Percentiles rank a stretch among this genome's conserved stretches.
phyloP scores from a whole-genome alignment of 2,888 invertebrate species.

The Dryocosmus kuriphilus region DNA sequence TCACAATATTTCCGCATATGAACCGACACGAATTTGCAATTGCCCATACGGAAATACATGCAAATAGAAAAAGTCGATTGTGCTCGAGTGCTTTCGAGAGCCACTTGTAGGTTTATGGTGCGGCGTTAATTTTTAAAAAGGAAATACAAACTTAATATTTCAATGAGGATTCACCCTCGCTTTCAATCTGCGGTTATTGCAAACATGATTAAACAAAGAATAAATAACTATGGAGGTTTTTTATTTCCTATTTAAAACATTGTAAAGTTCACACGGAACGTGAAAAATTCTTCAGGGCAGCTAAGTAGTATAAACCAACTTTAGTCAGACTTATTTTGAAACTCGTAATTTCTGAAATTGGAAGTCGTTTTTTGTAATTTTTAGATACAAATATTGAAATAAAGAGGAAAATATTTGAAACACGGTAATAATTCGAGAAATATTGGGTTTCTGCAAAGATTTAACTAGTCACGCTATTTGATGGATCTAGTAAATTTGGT shows the following conservation, averaged over 20 bases:
- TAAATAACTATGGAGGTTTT: too few species aligned
- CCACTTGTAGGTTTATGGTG: slow-evolving; percentile 6
- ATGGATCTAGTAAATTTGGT: too few species aligned
- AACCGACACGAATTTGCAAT: slow-evolving; percentile 12
- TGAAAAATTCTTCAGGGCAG: too few species aligned
- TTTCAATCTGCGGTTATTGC: neutral
- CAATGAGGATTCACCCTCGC: neutral
- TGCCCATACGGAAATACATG: slow-evolving; percentile 17
- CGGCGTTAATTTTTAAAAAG: slow-evolving; percentile 21
- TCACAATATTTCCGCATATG: slow-evolving; percentile 25
- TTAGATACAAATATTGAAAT: too few species aligned
- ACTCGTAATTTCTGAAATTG: neutral
- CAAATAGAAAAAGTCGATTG: slow-evolving; percentile 16
- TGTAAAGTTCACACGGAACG: too few species aligned
- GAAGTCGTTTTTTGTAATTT: neutral
- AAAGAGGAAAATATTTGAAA: too few species aligned
- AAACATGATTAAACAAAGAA: too few species aligned
- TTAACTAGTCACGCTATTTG: too few species aligned
- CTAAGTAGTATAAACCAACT: neutral
- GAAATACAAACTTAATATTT: slow-evolving; percentile 8
- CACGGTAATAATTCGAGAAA: too few species aligned
- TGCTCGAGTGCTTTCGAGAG: neutral
- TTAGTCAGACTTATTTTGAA: neutral
- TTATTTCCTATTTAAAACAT: too few species aligned
- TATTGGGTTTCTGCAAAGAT: too few species aligned